These are phyloP conservation scores for Pelecanoides urinatrix DNA, from an alignment of 2,113 vertebrate genomes.

Conservation along the genomic window DNA sequence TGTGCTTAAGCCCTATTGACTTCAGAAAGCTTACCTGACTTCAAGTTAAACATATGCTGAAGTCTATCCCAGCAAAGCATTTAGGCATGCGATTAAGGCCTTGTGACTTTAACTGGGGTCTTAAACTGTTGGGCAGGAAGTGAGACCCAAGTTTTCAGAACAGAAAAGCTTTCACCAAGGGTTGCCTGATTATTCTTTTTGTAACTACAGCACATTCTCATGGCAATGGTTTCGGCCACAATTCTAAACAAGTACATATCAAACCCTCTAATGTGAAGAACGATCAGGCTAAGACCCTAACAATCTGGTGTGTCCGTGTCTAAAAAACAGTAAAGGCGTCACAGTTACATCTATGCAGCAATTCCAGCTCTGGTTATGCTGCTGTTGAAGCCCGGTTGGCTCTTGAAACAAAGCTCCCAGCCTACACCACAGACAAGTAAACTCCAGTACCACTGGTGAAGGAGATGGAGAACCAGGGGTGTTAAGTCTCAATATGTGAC, in stretches of 20 bases:
- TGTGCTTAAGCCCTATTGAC: constrained; percentile 49
- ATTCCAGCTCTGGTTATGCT: background rate
- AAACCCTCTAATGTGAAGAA: background rate
- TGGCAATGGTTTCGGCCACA: background rate
- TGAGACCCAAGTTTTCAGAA: background rate
- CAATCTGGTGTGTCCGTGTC: background rate
- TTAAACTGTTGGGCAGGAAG: background rate
- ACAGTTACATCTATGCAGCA: background rate
- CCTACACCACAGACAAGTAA: background rate
- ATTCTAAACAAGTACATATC: background rate
- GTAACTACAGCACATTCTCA: background rate
- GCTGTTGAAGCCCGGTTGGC: background rate
- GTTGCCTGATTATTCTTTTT: background rate
- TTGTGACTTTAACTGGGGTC: constrained; percentile 30
- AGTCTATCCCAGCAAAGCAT: constrained; percentile 21
- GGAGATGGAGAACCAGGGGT: background rate
- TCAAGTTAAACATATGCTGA: constrained; percentile 40
- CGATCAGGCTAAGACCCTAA: background rate
- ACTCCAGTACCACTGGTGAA: background rate
- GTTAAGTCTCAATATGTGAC: background rate
- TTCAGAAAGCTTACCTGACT: constrained; percentile 51
- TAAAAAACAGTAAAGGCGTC: background rate
- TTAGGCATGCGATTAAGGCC: constrained; percentile 38
- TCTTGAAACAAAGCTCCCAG: background rate
- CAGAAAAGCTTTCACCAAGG: background rate